phyloP scores from a whole-genome alignment of 2,113 vertebrate genomes.

The Channa argus region DNA sequence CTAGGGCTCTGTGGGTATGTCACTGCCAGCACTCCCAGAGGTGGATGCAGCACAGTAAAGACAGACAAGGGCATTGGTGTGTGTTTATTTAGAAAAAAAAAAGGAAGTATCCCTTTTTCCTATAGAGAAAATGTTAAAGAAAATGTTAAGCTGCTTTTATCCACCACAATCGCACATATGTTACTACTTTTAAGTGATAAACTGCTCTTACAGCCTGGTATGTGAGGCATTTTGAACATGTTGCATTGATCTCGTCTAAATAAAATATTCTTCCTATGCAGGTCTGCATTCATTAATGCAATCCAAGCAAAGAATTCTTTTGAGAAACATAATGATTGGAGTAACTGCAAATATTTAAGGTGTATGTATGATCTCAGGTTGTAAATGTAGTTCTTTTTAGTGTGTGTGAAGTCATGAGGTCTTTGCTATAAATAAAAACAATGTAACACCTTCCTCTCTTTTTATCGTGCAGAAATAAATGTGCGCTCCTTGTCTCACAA shows the following conservation, averaged over 20 bases:
- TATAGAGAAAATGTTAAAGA: background rate
- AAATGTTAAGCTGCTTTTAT: no score
- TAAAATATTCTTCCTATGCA: background rate
- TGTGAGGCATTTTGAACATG: conserved; percentile 33
- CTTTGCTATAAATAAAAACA: conserved; percentile 39
- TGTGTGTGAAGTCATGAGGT: conserved; percentile 30
- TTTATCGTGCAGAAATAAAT: conserved; percentile 49
- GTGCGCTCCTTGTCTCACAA: conserved; percentile 36
- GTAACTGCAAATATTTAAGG: background rate
- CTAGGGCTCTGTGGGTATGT: conserved; percentile 31
- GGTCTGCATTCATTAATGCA: background rate
- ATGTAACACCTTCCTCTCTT: conserved; percentile 54
- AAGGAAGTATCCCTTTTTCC: background rate
- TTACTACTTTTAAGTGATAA: conserved; percentile 10
- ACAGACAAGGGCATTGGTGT: conserved; percentile 26
- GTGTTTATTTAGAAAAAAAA: conserved; percentile 6
- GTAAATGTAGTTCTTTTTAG: conserved; percentile 13
- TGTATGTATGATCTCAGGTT: background rate
- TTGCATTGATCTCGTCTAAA: conserved; percentile 27
- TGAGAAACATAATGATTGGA: background rate
- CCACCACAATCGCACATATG: background rate
- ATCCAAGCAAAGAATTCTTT: no score
- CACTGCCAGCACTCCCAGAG: conserved; percentile 29
- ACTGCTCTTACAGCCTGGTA: conserved; percentile 15
- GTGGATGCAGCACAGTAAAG: conserved; percentile 42